Percentiles rank a stretch among this genome's conserved stretches.
Conservation (phyloP, 2,797 vertebrate genomes). For the Pipistrellus pipistrellus region DNA sequence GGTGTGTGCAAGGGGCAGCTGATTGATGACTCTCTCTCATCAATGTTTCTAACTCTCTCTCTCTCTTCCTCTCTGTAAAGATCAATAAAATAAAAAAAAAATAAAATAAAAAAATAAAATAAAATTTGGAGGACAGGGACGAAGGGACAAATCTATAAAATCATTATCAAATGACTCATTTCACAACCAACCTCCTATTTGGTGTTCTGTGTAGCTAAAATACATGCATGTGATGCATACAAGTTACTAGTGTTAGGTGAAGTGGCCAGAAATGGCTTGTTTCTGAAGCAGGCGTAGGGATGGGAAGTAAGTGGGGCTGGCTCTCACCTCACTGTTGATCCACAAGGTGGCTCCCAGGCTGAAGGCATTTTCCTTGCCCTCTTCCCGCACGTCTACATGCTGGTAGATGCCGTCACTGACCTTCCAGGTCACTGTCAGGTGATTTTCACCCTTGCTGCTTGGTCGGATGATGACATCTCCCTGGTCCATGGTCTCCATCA, state of each 20-base stretch:
- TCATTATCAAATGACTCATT: slow-evolving; percentile 9
- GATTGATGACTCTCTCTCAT: no score
- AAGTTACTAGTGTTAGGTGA: not conserved
- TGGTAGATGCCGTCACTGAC: slow-evolving; percentile 98
- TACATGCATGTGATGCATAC: not conserved
- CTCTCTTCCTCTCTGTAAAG: no score
- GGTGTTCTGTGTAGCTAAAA: not conserved
- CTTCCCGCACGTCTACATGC: slow-evolving; percentile 97
- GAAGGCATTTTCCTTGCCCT: slow-evolving; percentile 99
- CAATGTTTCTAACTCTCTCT: no score
- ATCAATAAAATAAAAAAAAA: no score
- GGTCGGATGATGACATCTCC: slow-evolving; percentile 98
- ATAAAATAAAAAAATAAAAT: not conserved
- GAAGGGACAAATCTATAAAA: not conserved
- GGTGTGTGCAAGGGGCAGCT: no score
- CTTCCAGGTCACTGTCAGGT: slow-evolving; percentile 99
- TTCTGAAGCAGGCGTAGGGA: not conserved
- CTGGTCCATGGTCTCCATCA: slow-evolving; percentile 99
- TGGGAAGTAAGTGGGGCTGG: not conserved
- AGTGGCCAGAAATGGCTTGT: not conserved
- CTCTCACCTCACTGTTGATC: slow-evolving; percentile 96
- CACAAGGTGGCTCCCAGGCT: slow-evolving; percentile 97
- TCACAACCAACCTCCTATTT: not conserved
- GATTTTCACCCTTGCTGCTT: slow-evolving; percentile 99
- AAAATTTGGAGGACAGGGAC: slow-evolving; percentile 32